Conservation (phyloP, 2,888 invertebrate genomes). For the Aplocera efformata region DNA sequence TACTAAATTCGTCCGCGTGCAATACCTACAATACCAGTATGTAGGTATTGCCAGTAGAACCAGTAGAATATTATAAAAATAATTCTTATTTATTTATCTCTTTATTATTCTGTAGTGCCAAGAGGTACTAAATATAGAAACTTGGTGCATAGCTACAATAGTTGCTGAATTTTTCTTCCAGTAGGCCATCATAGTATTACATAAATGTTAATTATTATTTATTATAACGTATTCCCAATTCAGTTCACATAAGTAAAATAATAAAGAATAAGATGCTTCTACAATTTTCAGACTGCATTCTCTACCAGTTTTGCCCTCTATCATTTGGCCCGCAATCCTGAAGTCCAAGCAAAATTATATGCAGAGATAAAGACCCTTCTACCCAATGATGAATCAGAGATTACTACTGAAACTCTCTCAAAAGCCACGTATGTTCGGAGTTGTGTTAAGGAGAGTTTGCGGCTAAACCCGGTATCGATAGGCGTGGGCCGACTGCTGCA, state of each 20-base stretch:
- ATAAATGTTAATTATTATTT: no score
- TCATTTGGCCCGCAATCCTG: constrained; percentile 85
- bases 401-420: constrained; percentile 79
- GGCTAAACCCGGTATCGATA: constrained; percentile 90
- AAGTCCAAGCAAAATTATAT: constrained; percentile 84
- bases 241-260: not conserved
- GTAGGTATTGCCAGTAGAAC: no score
- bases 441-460: constrained; percentile 90
- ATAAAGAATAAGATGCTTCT: no score
- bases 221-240: not conserved
- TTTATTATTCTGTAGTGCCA: no score
- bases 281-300: constrained; percentile 85
- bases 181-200: no score
- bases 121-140: no score
- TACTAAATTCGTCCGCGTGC: no score
- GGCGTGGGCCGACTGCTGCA: constrained; percentile 89
- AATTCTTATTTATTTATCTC: no score
- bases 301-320: constrained; percentile 89
- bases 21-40: no score
- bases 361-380: constrained; percentile 82
- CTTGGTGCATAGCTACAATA: no score
- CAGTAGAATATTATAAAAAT: no score
- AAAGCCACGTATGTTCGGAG: constrained; percentile 88
- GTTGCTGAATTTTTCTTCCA: no score
- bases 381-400: constrained; percentile 62